Evolutionary conservation across 2,888 invertebrate species (phyloP).

Genomic region (Polylopha cassiicola): DNA sequence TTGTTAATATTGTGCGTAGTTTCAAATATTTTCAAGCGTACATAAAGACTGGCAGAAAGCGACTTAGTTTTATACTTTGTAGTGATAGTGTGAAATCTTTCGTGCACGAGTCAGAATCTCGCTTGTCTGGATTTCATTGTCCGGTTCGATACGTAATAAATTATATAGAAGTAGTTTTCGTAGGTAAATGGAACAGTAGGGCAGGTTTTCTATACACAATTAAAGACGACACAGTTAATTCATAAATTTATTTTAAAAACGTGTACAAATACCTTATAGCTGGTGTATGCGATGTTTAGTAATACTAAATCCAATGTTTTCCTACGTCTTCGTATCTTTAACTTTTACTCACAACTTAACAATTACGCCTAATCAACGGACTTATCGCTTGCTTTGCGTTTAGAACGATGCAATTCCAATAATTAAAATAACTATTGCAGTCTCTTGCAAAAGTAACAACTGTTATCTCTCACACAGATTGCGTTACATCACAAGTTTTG

Average conservation of each 20-base stretch:
- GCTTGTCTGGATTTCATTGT: too few species aligned
- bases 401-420: slow-evolving; percentile 9
- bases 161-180: too few species aligned
- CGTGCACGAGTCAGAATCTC: too few species aligned
- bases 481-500: slow-evolving; percentile 9
- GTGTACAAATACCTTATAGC: slow-evolving; percentile 70
- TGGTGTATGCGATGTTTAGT: slow-evolving; percentile 46
- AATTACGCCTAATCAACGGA: slow-evolving; percentile 19
- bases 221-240: too few species aligned
- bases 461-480: slow-evolving; percentile 8
- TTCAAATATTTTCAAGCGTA: too few species aligned
- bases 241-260: slow-evolving; percentile 59
- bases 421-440: slow-evolving; percentile 8
- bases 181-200: too few species aligned
- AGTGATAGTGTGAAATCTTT: too few species aligned
- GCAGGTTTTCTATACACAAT: too few species aligned
- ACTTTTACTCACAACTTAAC: slow-evolving; percentile 23
- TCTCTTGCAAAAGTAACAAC: slow-evolving; percentile 8
- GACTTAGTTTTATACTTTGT: too few species aligned
- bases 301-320: slow-evolving; percentile 35
- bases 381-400: slow-evolving; percentile 11
- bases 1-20: too few species aligned
- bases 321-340: slow-evolving; percentile 35
- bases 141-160: too few species aligned
- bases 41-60: too few species aligned